Evolutionary conservation across 2,797 vertebrate species (phyloP), one percentile per base, ranked within the genome.

Genomic region (Limnodromus scolopaceus): DNA sequence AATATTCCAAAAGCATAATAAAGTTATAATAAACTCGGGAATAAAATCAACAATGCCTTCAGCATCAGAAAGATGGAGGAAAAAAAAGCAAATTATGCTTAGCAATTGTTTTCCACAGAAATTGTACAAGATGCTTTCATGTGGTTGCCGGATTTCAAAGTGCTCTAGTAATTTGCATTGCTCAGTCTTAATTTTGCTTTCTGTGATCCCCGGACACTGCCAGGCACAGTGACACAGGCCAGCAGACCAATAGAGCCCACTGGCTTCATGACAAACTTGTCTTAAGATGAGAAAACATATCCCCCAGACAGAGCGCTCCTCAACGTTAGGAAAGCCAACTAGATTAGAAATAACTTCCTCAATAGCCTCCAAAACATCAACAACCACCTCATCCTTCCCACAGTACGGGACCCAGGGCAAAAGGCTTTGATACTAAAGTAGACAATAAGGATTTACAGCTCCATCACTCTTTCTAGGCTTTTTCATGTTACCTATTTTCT

Each of bases 41-140:
- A 84, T 96, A 92, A 96, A 97, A 84, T 49, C 66, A 91, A 80
- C 87, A 86, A 74, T 55, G 92, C 57, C 72, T 94, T 82, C 72
- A 77, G 84, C 22, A 6, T 77, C 13, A 4, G 75, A 88, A 95
- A 91, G 54, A 22, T 13, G 38, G 48, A 90, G 45, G 23, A 88
- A 84, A 43, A 57, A 75, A 89, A 66, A 68, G 11, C 28, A 82
- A 72, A 55, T 93, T 79, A 92, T 39, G 51, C 30, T 63, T 49
- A 82, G 45, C n/a, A 72, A 34, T 64, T 81, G 38, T n/a, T 91
- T 76, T 70, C 38, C 41, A 54, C 30, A 53, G 22, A 61, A 72
- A 43, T 5, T 32, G 8, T 18, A n/a, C 5, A 63, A 60, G 39
- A 46, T 41, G 18, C 58, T 65, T 87, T 48, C 36, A 25, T 20